A percentile compares a stretch with the other conserved stretches of the same genome.
phyloP scores from a whole-genome alignment of 1,140 invertebrate species.

The Schlechtendalia chinensis region DNA sequence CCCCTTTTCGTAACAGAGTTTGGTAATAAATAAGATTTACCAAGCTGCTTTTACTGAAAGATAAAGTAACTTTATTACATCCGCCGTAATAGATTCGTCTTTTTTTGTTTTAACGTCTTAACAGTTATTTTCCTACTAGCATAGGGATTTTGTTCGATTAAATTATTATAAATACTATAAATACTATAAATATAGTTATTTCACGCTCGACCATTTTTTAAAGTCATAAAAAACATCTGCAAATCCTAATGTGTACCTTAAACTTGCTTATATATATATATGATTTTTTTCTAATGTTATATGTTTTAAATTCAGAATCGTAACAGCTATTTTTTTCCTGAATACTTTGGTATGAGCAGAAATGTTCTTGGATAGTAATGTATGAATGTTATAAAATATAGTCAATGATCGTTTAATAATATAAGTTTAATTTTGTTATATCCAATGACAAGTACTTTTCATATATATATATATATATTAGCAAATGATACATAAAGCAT shows the following conservation, averaged over 20 bases:
- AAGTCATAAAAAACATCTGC: background rate
- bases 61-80: conserved; percentile 20
- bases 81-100: background rate
- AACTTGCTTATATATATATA: no score
- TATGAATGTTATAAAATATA: no score
- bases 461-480: background rate
- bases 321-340: no score
- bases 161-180: background rate
- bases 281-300: no score
- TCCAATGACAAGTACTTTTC: background rate
- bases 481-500: no score
- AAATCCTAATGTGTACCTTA: no score
- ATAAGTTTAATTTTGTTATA: background rate
- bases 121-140: conserved; percentile 1
- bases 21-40: conserved; percentile 30
- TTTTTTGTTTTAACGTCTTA: background rate
- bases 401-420: no score
- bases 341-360: no score
- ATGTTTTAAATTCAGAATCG: no score
- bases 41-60: background rate
- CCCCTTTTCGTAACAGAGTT: background rate
- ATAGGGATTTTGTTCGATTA: background rate
- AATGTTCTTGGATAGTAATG: no score
- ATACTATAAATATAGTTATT: background rate
- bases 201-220: background rate